Evolutionary conservation across 2,113 vertebrate species (phyloP), one percentile per base, ranked within the genome.

Genomic region (Microtus ochrogaster): DNA sequence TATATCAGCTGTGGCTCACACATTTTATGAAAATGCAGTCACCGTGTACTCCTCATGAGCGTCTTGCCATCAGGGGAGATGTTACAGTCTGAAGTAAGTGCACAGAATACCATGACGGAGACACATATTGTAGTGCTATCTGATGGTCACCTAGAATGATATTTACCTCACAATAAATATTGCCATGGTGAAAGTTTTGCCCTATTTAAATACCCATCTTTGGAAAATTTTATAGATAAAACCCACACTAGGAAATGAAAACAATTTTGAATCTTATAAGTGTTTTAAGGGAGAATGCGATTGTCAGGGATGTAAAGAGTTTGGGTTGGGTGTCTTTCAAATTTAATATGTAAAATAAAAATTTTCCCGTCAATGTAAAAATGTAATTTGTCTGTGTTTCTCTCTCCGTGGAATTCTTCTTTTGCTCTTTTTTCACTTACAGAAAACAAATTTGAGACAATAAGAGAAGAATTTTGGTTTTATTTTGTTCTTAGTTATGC

Each of bases 321-420:
- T 17, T 33, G 47, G 39, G 82, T 2, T 90, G 21, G 39, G 0
- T 84, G 17, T 77, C 55, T 91, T 96, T 95, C 24, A 91, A 76
- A 94, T 92, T 90, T 96, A 87, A 93, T 84, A 44, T 9, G 58
- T 94, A 26, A 95, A 95, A 92, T 92, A 65, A 74, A 94, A 49
- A 30, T 77, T 52, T 8, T 92, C 14, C 86, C 82, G 30, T 58
- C 39, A 70, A 2, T 72, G 16, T 93, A 55, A 92, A 96, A 33
- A 9, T 16, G 58, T 47, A 81, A 17, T 58, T 33, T 88, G 3
- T 78, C 28, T 94, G 24, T 76, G 8, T 76, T 41, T 88, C 9
- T 61, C 8, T 72, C 78, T 22, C 3, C 41, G 3, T 58, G 26
- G 28, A 55, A 14, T 41, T 70, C 26, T 82, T 52, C 26, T 70